Conservation (phyloP, 1,140 invertebrate genomes). For the Ostrea denselamellosa region DNA sequence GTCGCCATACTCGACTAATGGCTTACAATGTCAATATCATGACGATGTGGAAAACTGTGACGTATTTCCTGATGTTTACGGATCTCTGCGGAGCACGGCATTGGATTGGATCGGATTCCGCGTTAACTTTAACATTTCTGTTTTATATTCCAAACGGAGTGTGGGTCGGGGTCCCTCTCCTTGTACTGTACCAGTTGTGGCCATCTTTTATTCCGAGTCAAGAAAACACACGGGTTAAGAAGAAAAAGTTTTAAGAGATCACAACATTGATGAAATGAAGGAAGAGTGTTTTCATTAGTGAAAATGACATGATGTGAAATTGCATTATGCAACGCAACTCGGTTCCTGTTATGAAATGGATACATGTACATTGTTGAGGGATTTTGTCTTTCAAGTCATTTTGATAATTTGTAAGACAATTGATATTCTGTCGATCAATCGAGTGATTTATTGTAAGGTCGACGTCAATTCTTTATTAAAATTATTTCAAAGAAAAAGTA, state of each 20-base stretch:
- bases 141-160: slow-evolving; percentile 68
- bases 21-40: slow-evolving; percentile 70
- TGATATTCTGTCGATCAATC: too few species aligned
- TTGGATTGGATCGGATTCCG: slow-evolving; percentile 52
- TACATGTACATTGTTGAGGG: too few species aligned
- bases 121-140: slow-evolving; percentile 54
- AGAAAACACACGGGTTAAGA: not conserved
- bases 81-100: slow-evolving; percentile 63
- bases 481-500: too few species aligned
- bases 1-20: slow-evolving; percentile 56
- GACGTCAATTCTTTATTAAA: too few species aligned
- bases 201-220: not conserved
- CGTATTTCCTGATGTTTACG: slow-evolving; percentile 70
- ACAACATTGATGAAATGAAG: too few species aligned
- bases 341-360: too few species aligned
- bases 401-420: too few species aligned
- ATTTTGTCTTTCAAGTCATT: too few species aligned
- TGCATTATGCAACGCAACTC: too few species aligned
- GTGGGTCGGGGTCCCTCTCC: slow-evolving; percentile 62
- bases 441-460: too few species aligned
- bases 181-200: slow-evolving; percentile 65
- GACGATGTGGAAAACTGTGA: slow-evolving; percentile 73
- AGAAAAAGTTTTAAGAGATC: not conserved
- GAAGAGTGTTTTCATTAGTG: too few species aligned
- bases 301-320: too few species aligned